phyloP scores from a whole-genome alignment of 2,888 invertebrate genomes.

The Acanthosepion lycidas region DNA sequence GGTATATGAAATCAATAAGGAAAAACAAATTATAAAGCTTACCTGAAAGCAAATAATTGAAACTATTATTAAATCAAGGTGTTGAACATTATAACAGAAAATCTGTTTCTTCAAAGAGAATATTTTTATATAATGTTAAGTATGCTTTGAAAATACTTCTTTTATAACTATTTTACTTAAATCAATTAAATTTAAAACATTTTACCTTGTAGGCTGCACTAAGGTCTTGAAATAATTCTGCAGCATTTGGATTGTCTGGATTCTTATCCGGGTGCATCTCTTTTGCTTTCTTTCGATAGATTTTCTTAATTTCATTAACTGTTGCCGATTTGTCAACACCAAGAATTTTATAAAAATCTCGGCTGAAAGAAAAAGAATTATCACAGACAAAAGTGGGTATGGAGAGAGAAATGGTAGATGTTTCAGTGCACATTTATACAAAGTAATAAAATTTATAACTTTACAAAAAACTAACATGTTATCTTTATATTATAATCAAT shows the following conservation, averaged over 20 bases:
- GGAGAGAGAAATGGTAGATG: not conserved
- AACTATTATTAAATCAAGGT: too few relatives aligned
- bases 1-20: too few relatives aligned
- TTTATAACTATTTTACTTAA: not conserved
- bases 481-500: not conserved
- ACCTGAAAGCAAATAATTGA: too few relatives aligned
- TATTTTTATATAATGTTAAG: too few relatives aligned
- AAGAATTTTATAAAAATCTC: constrained; percentile 95
- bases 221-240: constrained; percentile 94
- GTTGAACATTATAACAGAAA: too few relatives aligned
- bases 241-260: constrained; percentile 92
- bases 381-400: not conserved
- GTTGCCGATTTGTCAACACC: constrained; percentile 89
- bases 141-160: too few relatives aligned
- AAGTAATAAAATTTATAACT: not conserved
- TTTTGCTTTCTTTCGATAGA: constrained; percentile 94
- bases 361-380: constrained; percentile 76
- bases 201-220: constrained; percentile 93
- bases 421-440: too few relatives aligned
- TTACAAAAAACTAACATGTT: not conserved
- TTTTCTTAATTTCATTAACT: constrained; percentile 96
- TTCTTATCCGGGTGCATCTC: constrained; percentile 99
- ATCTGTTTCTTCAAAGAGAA: too few relatives aligned
- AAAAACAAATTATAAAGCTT: too few relatives aligned
- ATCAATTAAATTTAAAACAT: not conserved